These are phyloP conservation scores for Apomyelois bistriatella DNA, from an alignment of 2,888 invertebrate genomes.

Conservation along the genomic window DNA sequence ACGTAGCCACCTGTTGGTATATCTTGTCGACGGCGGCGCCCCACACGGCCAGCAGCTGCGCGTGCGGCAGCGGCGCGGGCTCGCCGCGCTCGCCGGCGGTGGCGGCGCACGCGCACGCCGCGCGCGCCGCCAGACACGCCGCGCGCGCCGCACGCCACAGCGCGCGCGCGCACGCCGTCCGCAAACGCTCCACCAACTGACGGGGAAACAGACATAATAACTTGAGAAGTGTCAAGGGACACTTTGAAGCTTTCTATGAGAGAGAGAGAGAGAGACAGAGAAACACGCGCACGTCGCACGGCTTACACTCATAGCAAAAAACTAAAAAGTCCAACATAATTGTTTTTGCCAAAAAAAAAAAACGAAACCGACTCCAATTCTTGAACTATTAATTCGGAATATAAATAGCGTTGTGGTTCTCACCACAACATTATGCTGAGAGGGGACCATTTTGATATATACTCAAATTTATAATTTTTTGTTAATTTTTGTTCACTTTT, in stretches of 20 bases:
- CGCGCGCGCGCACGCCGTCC: constrained; percentile 41
- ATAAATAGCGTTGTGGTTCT: too few species aligned
- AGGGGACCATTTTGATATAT: too few species aligned
- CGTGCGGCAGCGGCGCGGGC: constrained; percentile 55
- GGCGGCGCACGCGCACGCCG: constrained; percentile 58
- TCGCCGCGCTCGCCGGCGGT: constrained; percentile 66
- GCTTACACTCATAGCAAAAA: too few species aligned
- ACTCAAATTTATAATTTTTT: too few species aligned
- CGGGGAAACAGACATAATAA: neutral
- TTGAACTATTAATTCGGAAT: too few species aligned
- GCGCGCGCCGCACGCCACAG: constrained; percentile 53
- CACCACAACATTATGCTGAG: too few species aligned
- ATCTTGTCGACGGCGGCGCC: constrained; percentile 82
- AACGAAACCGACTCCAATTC: too few species aligned
- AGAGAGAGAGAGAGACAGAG: neutral
- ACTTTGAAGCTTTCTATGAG: neutral
- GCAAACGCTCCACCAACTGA: constrained; percentile 62
- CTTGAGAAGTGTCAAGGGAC: too few species aligned
- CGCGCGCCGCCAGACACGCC: constrained; percentile 52
- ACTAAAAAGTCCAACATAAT: too few species aligned
- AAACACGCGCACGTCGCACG: too few species aligned
- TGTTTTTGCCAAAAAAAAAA: too few species aligned
- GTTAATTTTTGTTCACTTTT: too few species aligned
- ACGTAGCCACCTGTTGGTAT: constrained; percentile 57
- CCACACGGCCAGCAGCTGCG: constrained; percentile 58